Conservation (phyloP, 2,797 vertebrate genomes). For the Caiman crocodilus region DNA sequence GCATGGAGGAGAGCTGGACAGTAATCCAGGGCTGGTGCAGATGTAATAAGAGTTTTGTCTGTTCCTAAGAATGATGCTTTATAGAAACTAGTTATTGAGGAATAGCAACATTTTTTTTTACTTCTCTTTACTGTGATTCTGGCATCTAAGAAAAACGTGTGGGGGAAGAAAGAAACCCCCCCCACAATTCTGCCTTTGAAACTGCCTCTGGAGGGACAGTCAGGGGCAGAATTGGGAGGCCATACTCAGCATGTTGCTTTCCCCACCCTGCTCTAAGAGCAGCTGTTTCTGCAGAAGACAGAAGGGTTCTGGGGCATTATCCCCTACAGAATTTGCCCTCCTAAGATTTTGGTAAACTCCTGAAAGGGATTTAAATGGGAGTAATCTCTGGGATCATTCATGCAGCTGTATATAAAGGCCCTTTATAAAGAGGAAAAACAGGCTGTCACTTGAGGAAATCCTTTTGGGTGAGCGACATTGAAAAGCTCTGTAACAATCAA, state of each 20-base stretch:
- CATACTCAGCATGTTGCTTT: rapidly evolving
- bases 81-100: too few species aligned
- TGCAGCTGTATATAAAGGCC: neutral
- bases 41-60: too few species aligned
- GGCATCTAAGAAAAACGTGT: neutral
- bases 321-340: neutral
- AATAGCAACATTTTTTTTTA: neutral
- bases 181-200: neutral
- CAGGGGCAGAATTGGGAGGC: neutral
- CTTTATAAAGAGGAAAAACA: constrained; percentile 18
- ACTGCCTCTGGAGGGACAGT: neutral
- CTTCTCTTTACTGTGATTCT: neutral
- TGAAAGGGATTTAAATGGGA: neutral
- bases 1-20: neutral
- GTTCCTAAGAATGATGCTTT: too few species aligned
- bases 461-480: neutral
- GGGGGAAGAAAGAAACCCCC: neutral
- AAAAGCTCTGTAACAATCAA: neutral
- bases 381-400: neutral
- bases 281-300: neutral
- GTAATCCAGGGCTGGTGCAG: too few species aligned
- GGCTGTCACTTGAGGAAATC: constrained; percentile 16
- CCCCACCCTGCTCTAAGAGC: rapidly evolving
- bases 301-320: neutral
- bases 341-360: neutral